Base-by-base conservation (phyloP, 1,140 invertebrate species). In the Charaxes varanes region DNA sequence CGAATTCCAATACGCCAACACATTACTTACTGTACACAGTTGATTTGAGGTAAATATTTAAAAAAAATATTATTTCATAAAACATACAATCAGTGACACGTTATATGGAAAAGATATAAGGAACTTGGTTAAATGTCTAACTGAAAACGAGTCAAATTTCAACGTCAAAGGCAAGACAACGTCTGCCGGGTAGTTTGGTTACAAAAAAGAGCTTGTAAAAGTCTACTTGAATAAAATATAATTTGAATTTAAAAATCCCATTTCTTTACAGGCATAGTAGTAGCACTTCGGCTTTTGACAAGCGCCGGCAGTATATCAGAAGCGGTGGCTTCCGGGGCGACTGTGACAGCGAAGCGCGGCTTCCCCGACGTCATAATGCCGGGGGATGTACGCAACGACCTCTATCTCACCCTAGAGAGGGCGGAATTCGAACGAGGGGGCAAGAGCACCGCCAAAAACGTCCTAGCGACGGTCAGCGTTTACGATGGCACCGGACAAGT, bases 281-380 rank as follows among this genome's bases (percentile, higher is more conserved):
- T 85, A 34, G 78, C 81, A 2, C 54, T 84, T 1, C 52, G 77
- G 2, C 61, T 85, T 2, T 43, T 84, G 21, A 62, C 67, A 6
- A 76, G 71, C 38, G 27, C 68, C 2, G 78, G 77, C n/a, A 72
- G 63, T 30, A 74, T 78, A 42, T 57, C 69, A 2, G 77, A 79
- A 33, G 67, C 77, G 1, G 73, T 80, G 0, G 53, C 67, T 0
- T 74, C 80, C 55, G 94, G 94, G 45, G 90, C 94, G 7, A 91
- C 92, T 6, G 82, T 96, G 8, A 95, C 95, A 3, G 91, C 90
- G 30, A 97, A 97, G 77, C 87, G 96, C 23, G 95, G 95, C 0
- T 97, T 98, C 70, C 92, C 96, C 19, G 96, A 98, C 84, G 91
- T 97, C 16, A 97, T 98, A 41, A 97, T 97, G 93, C 96, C 97